Conservation (phyloP, 2,888 invertebrate genomes). For the Clunio marinus region DNA sequence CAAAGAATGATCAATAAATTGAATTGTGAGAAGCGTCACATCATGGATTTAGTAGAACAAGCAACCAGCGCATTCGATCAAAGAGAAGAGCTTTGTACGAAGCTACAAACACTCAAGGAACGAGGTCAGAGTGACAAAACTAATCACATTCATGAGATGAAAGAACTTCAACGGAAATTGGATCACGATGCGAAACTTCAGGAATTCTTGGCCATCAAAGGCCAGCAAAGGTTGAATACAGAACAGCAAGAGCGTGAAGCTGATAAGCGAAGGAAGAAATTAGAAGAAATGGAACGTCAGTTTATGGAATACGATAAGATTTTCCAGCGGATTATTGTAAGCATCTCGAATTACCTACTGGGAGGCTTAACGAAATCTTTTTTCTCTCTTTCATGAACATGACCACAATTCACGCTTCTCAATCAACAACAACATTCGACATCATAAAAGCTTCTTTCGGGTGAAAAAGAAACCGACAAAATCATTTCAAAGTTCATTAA, state of each 20-base stretch:
- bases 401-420: neutral
- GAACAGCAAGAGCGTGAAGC: slow-evolving; percentile 71
- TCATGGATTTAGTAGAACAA: slow-evolving; percentile 81
- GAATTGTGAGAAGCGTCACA: slow-evolving; percentile 72
- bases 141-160: slow-evolving; percentile 71
- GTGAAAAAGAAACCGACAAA: slow-evolving; percentile 62
- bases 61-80: slow-evolving; percentile 86
- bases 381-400: slow-evolving; percentile 40
- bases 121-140: slow-evolving; percentile 69
- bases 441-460: slow-evolving; percentile 54
- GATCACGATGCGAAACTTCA: slow-evolving; percentile 81
- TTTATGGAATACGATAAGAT: slow-evolving; percentile 71
- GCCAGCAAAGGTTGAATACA: slow-evolving; percentile 70
- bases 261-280: slow-evolving; percentile 63
- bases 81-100: slow-evolving; percentile 74
- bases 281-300: slow-evolving; percentile 65
- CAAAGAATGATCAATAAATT: slow-evolving; percentile 70
- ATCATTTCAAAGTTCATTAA: slow-evolving; percentile 72
- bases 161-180: slow-evolving; percentile 77
- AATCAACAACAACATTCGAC: neutral
- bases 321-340: slow-evolving; percentile 66
- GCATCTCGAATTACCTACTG: slow-evolving; percentile 42
- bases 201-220: slow-evolving; percentile 79
- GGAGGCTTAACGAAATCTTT: slow-evolving; percentile 19
- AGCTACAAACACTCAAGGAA: slow-evolving; percentile 74